Percentiles rank a stretch among this genome's conserved stretches.
phyloP scores from a whole-genome alignment of 2,888 invertebrate species.

The Drymonia ruficornis region DNA sequence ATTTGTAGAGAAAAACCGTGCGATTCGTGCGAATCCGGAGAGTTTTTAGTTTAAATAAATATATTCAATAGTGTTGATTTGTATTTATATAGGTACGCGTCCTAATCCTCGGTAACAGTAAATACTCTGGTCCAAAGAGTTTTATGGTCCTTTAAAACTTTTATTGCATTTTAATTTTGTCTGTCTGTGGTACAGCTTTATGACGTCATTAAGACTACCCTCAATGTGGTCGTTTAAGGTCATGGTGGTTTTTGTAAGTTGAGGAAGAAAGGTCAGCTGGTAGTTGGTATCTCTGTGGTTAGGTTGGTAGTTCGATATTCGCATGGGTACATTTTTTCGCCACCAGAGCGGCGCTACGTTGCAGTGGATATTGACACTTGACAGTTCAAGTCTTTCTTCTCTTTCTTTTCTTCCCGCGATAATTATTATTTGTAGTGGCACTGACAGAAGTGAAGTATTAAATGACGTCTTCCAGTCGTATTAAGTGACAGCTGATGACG shows the following conservation, averaged over 20 bases:
- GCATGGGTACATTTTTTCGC: too few species aligned
- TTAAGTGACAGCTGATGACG: too few species aligned
- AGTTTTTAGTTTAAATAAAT: too few species aligned
- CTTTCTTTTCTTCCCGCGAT: too few species aligned
- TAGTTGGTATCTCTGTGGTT: neutral
- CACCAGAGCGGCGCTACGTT: too few species aligned
- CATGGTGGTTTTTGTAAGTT: neutral
- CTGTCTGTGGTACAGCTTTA: neutral
- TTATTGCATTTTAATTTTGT: neutral
- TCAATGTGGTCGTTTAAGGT: neutral
- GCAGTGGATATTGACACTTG: too few species aligned
- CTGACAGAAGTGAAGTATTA: too few species aligned
- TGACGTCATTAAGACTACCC: neutral
- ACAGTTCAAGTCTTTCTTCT: too few species aligned
- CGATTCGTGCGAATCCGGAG: too few species aligned
- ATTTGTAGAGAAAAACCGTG: too few species aligned
- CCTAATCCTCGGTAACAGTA: neutral
- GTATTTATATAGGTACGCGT: neutral
- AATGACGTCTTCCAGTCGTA: too few species aligned
- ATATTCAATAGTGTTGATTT: neutral
- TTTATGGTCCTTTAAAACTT: neutral
- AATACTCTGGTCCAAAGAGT: neutral
- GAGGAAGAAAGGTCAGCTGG: neutral
- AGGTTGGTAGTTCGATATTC: neutral
- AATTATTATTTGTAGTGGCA: too few species aligned